Conservation (phyloP, 2,888 invertebrate species). For the Tiphia femorata region DNA sequence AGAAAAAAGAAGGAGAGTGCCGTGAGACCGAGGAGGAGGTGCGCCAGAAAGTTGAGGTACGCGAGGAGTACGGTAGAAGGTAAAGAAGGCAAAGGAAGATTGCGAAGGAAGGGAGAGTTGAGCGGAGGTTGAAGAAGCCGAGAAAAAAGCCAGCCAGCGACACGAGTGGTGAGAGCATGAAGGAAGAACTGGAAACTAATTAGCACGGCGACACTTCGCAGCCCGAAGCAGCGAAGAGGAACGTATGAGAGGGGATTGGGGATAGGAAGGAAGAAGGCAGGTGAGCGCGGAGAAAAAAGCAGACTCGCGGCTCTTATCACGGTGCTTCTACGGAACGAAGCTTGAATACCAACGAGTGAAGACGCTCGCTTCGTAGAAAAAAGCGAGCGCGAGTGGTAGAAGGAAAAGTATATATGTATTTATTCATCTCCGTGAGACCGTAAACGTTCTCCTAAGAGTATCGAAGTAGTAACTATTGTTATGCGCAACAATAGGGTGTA, state of each 20-base stretch:
- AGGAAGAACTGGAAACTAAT: conserved; percentile 33
- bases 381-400: conserved; percentile 26
- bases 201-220: conserved; percentile 33
- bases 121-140: not conserved
- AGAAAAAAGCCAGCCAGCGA: conserved; percentile 6
- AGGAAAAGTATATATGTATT: conserved; percentile 25
- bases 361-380: conserved; percentile 20
- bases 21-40: too few species aligned
- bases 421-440: not conserved
- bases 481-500: too few species aligned
- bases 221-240: conserved; percentile 1
- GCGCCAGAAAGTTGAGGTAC: too few species aligned
- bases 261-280: not conserved
- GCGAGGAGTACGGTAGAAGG: too few species aligned
- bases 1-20: too few species aligned
- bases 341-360: conserved; percentile 15
- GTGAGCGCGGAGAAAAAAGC: too few species aligned
- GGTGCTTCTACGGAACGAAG: conserved; percentile 16
- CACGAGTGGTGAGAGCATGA: conserved; percentile 3
- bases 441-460: not conserved
- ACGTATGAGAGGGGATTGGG: conserved; percentile 3
- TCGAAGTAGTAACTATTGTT: too few species aligned
- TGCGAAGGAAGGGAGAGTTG: not conserved
- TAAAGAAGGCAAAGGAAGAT: not conserved
- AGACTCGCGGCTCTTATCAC: too few species aligned